Evolutionary conservation across 2,113 vertebrate genomes (phyloP).

Genomic region (Pygathrix nemaeus): DNA sequence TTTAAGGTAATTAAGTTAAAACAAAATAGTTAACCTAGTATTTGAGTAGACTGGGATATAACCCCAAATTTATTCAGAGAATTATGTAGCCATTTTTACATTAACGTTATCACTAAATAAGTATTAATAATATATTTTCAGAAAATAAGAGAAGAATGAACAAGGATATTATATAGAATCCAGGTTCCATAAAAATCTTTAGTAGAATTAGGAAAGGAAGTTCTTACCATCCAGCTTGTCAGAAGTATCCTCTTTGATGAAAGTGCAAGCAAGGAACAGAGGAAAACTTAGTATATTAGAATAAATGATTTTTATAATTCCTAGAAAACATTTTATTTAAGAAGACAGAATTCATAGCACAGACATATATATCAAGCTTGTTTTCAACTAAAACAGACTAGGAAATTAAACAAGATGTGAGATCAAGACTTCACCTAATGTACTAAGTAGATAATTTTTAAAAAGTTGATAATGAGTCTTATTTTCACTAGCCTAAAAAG

Average conservation of each 20-base stretch:
- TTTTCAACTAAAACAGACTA: conserved; percentile 29
- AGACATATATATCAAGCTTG: conserved; percentile 66
- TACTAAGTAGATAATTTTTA: not conserved
- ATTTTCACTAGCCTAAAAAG: not conserved
- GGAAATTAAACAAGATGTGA: not conserved
- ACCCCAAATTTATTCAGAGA: not conserved
- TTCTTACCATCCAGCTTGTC: conserved; percentile 99
- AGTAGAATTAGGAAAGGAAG: conserved; percentile 81
- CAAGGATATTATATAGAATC: conserved; percentile 55
- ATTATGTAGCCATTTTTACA: conserved; percentile 1
- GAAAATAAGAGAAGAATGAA: conserved; percentile 59
- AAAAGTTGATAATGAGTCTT: not conserved
- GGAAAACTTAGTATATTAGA: conserved; percentile 91
- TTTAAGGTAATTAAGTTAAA: conserved; percentile 14
- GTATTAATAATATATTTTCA: not conserved
- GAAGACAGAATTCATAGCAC: conserved; percentile 76
- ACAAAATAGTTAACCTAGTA: conserved; percentile 24
- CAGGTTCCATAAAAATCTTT: conserved; percentile 33
- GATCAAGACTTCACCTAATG: not conserved
- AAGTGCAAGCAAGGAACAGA: conserved; percentile 89
- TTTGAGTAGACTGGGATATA: conserved; percentile 29
- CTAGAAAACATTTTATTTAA: conserved; percentile 77
- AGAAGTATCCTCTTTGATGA: conserved; percentile 97
- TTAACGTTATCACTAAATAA: conserved; percentile 22
- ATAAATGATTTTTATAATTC: conserved; percentile 73